Conservation (phyloP, 2,113 vertebrate species). For the Hepsetus odoe region DNA sequence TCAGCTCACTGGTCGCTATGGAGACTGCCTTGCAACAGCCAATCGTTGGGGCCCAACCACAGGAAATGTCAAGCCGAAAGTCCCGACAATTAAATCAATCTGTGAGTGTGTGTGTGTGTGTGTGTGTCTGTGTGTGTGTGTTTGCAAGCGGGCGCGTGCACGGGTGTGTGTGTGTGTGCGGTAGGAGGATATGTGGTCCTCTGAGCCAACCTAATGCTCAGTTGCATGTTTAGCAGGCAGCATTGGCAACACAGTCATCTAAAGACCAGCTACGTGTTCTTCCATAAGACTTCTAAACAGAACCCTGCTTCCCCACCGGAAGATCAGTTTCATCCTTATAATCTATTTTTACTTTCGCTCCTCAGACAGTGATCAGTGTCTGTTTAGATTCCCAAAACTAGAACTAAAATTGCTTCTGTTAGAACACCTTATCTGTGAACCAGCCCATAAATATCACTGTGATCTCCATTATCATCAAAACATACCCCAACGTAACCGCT, state of each 20-base stretch:
- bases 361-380: neutral
- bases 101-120: conserved; percentile 1
- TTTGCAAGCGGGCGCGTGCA: too few species aligned
- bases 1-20: conserved; percentile 58
- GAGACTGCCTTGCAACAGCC: conserved; percentile 54
- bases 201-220: neutral
- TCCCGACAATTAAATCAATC: conserved; percentile 55
- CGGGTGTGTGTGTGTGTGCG: conserved; percentile 5
- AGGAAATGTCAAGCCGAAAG: conserved; percentile 61
- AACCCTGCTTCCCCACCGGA: neutral
- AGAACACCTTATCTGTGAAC: neutral
- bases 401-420: neutral
- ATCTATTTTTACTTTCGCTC: neutral
- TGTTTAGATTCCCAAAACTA: neutral
- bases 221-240: conserved; percentile 2
- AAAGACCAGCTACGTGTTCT: neutral
- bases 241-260: neutral
- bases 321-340: neutral
- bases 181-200: neutral
- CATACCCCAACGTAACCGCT: conserved; percentile 3
- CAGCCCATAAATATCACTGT: too few species aligned
- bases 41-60: conserved; percentile 45
- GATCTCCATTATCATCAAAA: too few species aligned
- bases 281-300: neutral
- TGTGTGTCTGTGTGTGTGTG: conserved; percentile 29